phyloP scores from a whole-genome alignment of 2,797 vertebrate genomes.

The Coregonus suidteri region DNA sequence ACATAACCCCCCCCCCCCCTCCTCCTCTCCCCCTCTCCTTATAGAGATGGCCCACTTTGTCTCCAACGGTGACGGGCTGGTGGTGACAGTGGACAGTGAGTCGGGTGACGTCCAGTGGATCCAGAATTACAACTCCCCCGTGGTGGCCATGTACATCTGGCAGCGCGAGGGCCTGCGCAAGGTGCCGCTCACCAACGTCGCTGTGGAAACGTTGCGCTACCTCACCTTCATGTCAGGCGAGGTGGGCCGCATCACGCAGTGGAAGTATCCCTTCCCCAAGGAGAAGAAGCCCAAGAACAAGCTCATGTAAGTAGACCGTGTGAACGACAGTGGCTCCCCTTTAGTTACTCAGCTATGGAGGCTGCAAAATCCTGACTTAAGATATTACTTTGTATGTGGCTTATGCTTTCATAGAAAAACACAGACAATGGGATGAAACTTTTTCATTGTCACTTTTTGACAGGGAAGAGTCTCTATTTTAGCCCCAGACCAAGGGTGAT shows the following conservation, averaged over 20 bases:
- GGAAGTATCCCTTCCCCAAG: conserved; percentile 96
- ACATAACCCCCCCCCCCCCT: neutral
- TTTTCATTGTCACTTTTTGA: neutral
- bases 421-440: neutral
- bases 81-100: conserved; percentile 97
- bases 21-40: neutral
- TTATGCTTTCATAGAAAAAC: neutral
- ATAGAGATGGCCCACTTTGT: conserved; percentile 96
- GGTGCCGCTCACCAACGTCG: conserved; percentile 91
- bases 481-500: no score
- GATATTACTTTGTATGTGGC: neutral
- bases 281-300: conserved; percentile 95
- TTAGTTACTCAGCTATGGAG: neutral
- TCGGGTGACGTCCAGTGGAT: conserved; percentile 93
- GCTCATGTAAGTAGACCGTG: conserved; percentile 82
- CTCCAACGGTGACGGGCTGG: conserved; percentile 94
- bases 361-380: neutral
- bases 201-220: conserved; percentile 94
- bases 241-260: conserved; percentile 94
- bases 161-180: conserved; percentile 92
- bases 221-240: conserved; percentile 97
- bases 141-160: conserved; percentile 98
- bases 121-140: conserved; percentile 95
- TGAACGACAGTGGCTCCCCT: neutral
- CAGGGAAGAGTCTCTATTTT: no score